phyloP scores from a whole-genome alignment of 1,140 invertebrate species.

The Akabosia matsudoensis region DNA sequence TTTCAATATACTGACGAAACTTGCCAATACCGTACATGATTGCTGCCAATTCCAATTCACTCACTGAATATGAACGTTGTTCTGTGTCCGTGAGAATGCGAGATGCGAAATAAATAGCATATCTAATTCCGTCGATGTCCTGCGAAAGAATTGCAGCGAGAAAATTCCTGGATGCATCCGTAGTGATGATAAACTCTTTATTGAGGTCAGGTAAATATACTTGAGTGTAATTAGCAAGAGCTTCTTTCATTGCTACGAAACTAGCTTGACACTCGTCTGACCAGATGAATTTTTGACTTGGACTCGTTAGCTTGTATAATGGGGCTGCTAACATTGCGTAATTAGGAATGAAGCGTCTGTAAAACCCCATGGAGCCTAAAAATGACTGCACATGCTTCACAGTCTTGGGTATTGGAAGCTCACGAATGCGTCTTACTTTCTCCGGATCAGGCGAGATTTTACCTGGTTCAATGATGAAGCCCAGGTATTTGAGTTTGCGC shows the following conservation, averaged over 20 bases:
- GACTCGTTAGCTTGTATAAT: constrained; percentile 34
- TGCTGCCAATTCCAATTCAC: constrained; percentile 57
- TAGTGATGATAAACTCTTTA: constrained; percentile 47
- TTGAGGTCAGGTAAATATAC: constrained; percentile 47
- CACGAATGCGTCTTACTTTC: not conserved
- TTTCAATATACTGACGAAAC: constrained; percentile 55
- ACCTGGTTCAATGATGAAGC: constrained; percentile 49
- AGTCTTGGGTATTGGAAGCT: not conserved
- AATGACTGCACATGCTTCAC: constrained; percentile 47
- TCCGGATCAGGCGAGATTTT: constrained; percentile 49
- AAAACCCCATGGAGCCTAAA: constrained; percentile 54
- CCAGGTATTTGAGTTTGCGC: constrained; percentile 50
- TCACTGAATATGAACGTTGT: constrained; percentile 54
- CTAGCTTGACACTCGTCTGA: constrained; percentile 36
- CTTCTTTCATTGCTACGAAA: constrained; percentile 44
- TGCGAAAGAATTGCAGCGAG: constrained; percentile 50
- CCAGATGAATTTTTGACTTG: constrained; percentile 24
- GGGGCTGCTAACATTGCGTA: constrained; percentile 48
- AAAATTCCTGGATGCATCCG: constrained; percentile 46
- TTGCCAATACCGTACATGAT: constrained; percentile 54
- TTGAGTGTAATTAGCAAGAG: constrained; percentile 32
- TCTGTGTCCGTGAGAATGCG: constrained; percentile 49
- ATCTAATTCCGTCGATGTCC: constrained; percentile 40
- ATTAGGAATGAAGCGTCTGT: constrained; percentile 50
- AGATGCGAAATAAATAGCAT: constrained; percentile 53